Base-by-base conservation (phyloP, 2,113 vertebrate genomes). In the Dermatemys mawii region DNA sequence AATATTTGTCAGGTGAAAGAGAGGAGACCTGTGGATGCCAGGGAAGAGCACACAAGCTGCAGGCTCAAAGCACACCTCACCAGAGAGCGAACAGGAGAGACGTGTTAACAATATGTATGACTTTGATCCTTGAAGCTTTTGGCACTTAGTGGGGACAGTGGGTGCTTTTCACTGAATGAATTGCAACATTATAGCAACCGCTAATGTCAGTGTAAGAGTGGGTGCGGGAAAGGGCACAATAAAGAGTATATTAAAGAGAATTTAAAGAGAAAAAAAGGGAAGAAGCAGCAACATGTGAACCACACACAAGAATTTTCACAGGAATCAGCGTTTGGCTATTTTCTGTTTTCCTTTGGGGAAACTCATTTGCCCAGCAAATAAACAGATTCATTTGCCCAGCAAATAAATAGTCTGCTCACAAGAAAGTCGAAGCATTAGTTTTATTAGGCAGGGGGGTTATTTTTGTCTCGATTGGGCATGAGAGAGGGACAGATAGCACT, bases 91-190 rank as follows among this genome's bases (percentile, higher is more conserved):
- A 91, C 55, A 87, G 26, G 51, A 76, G 81, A 83, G 51, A 76
- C 51, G 92, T 41, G 60, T 41, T 86, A 81, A 76, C 78, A 79
- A 92, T 55, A 38, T 92, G 95, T 95, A 82, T 84, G 89, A 21
- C 89, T 41, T 50, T 81, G 93, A 92, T 88, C 84, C 89, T 83
- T 92, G 93, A 90, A 83, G 91, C 76, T 81, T 96, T 76, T 86
- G 81, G 44, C 84, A 24, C 0, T 76, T 54, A 27, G 70, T 83
- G 29, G 49, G 1, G 38, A 14, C 0, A 78, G 49, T 11, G 46
- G 35, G 44, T 44, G 84, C 55, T 49, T 94, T 86, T 84, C 85
- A 83, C 11, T 88, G 75, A 54, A 86, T 85, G 67, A 81, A 27
- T 60, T 95, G 81, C 75, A 90, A 26, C 84, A 70, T 81, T 12